These are phyloP conservation scores for Torymus tubicola DNA, from an alignment of 2,888 invertebrate species.

Conservation along the genomic window DNA sequence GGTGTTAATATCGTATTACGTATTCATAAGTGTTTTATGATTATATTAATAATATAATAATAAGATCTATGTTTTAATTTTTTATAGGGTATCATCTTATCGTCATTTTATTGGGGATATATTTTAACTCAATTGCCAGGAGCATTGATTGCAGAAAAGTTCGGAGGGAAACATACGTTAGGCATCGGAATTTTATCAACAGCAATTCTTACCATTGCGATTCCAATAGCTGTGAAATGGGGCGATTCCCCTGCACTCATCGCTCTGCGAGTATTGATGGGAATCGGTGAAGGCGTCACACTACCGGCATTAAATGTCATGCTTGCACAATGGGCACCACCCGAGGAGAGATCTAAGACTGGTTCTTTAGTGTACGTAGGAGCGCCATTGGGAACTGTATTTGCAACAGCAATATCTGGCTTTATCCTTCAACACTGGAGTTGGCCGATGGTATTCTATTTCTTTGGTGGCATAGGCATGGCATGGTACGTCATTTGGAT, in stretches of 20 bases:
- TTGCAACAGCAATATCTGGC: constrained; percentile 83
- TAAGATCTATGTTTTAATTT: too few relatives aligned
- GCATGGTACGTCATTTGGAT: constrained; percentile 86
- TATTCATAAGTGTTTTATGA: too few relatives aligned
- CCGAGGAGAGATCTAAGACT: constrained; percentile 83
- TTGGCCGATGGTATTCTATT: constrained; percentile 89
- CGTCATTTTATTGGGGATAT: constrained; percentile 92
- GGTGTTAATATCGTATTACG: too few relatives aligned
- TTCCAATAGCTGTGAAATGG: constrained; percentile 83
- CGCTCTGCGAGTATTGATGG: constrained; percentile 85
- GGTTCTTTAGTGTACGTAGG: constrained; percentile 89
- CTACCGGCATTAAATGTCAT: constrained; percentile 90
- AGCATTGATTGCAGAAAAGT: constrained; percentile 87
- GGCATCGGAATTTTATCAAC: constrained; percentile 91
- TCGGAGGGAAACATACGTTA: constrained; percentile 91
- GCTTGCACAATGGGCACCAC: constrained; percentile 88
- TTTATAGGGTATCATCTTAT: constrained; percentile 86
- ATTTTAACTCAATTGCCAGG: constrained; percentile 90
- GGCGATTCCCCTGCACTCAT: constrained; percentile 86
- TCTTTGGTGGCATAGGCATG: constrained; percentile 86
- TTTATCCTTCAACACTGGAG: constrained; percentile 81
- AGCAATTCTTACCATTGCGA: constrained; percentile 87
- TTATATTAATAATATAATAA: too few relatives aligned
- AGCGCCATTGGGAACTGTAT: constrained; percentile 84
- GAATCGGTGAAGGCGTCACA: constrained; percentile 90